A percentile compares a stretch with the other conserved stretches of the same genome.
phyloP scores from a whole-genome alignment of 2,113 vertebrate species.

The Porphyrio hochstetteri region DNA sequence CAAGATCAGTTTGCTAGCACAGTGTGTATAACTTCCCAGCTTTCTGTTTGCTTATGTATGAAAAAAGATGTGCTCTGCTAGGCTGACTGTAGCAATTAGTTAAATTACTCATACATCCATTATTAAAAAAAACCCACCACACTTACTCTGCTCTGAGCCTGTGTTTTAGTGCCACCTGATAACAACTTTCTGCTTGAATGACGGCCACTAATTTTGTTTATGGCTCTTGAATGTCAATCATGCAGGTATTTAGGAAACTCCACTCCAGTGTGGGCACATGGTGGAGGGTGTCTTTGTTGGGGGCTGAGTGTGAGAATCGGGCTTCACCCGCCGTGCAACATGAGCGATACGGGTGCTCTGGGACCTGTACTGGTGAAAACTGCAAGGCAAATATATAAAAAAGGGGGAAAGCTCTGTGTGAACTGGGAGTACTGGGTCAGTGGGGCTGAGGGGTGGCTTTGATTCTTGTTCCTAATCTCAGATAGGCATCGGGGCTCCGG shows the following conservation, averaged over 20 bases:
- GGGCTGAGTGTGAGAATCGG: rapidly evolving
- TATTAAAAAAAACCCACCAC: not conserved
- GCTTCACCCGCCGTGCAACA: not conserved
- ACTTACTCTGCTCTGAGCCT: not conserved
- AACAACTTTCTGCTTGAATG: slow-evolving; percentile 51
- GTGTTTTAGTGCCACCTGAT: slow-evolving; percentile 16
- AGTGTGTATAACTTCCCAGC: slow-evolving; percentile 6
- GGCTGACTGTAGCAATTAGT: slow-evolving; percentile 30
- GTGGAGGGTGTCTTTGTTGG: not conserved
- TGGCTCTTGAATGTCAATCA: not conserved
- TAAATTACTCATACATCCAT: slow-evolving; percentile 61
- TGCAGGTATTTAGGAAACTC: not conserved
- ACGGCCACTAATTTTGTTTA: slow-evolving; percentile 20
- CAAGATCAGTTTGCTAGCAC: slow-evolving; percentile 40
- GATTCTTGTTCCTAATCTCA: not conserved
- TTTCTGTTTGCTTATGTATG: slow-evolving; percentile 53
- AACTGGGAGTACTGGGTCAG: not conserved
- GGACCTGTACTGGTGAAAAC: not conserved
- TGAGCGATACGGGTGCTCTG: not conserved
- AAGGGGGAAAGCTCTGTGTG: not conserved
- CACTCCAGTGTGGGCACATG: rapidly evolving
- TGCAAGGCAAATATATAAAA: no score
- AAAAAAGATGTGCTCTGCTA: not conserved
- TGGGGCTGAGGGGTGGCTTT: not conserved
- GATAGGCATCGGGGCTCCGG: no score